These are phyloP conservation scores for Arrhopalites spinosus DNA, from an alignment of 2,888 invertebrate species.

Conservation along the genomic window DNA sequence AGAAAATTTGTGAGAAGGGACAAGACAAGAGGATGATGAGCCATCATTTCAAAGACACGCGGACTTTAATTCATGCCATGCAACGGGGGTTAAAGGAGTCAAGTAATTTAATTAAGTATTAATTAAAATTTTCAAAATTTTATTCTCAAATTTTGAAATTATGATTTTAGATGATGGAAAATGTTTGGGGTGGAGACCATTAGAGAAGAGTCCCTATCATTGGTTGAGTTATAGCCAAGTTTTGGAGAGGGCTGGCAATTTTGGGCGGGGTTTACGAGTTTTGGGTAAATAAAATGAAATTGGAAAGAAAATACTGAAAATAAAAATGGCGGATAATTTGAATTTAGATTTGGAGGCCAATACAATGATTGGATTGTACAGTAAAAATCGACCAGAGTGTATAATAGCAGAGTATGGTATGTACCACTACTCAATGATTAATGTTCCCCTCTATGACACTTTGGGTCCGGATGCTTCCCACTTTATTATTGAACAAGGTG, in stretches of 20 bases:
- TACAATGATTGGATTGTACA: constrained; percentile 90
- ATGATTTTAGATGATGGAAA: neutral
- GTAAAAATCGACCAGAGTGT: constrained; percentile 97
- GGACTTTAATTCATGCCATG: neutral
- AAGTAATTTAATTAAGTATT: neutral
- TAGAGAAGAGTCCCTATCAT: neutral
- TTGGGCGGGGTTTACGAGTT: neutral
- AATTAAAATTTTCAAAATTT: neutral
- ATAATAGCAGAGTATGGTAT: constrained; percentile 90
- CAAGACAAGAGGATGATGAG: neutral
- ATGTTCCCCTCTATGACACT: constrained; percentile 96
- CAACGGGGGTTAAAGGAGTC: neutral
- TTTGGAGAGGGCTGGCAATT: neutral
- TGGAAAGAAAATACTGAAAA: neutral
- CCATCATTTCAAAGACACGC: neutral
- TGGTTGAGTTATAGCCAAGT: neutral
- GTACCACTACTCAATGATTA: constrained; percentile 91
- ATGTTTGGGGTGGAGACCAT: neutral
- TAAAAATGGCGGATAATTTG: neutral
- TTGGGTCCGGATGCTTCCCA: constrained; percentile 94
- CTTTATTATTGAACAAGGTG: constrained; percentile 92
- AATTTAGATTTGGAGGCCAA: constrained; percentile 61
- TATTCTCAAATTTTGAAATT: neutral
- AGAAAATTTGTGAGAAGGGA: neutral
- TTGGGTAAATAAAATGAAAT: neutral